phyloP scores from a whole-genome alignment of 1,140 invertebrate species.

The Chrysoperla carnea region DNA sequence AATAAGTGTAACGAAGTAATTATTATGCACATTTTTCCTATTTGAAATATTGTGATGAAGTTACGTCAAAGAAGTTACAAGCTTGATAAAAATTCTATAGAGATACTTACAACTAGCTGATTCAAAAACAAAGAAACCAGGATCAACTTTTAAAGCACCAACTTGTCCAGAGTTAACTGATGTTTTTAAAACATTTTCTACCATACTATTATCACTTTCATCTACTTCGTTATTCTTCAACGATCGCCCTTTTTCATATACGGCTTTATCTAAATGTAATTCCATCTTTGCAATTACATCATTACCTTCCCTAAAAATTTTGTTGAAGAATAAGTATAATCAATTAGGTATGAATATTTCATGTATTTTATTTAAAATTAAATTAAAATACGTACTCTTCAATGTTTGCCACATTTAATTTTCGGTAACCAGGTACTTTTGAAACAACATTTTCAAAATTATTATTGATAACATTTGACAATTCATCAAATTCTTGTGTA shows the following conservation, averaged over 20 bases:
- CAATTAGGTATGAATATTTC: not conserved
- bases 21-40: too few species aligned
- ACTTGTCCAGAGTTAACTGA: slow-evolving; percentile 50
- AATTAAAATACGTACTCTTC: slow-evolving; percentile 37
- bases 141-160: slow-evolving; percentile 61
- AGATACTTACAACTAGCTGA: slow-evolving; percentile 38
- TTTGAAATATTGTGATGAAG: too few species aligned
- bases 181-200: slow-evolving; percentile 41
- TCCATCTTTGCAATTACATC: slow-evolving; percentile 45
- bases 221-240: slow-evolving; percentile 21
- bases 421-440: slow-evolving; percentile 52
- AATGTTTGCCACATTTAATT: slow-evolving; percentile 46
- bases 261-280: slow-evolving; percentile 43
- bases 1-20: too few species aligned
- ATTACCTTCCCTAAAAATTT: slow-evolving; percentile 27
- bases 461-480: slow-evolving; percentile 46
- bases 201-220: slow-evolving; percentile 24
- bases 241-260: slow-evolving; percentile 34
- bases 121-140: slow-evolving; percentile 50
- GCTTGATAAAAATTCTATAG: too few species aligned
- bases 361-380: not conserved
- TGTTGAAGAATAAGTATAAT: slow-evolving; percentile 1
- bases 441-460: slow-evolving; percentile 42
- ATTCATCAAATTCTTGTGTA: slow-evolving; percentile 48
- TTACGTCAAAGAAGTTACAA: too few species aligned